phyloP scores from a whole-genome alignment of 2,113 vertebrate genomes.

The Balaeniceps rex region DNA sequence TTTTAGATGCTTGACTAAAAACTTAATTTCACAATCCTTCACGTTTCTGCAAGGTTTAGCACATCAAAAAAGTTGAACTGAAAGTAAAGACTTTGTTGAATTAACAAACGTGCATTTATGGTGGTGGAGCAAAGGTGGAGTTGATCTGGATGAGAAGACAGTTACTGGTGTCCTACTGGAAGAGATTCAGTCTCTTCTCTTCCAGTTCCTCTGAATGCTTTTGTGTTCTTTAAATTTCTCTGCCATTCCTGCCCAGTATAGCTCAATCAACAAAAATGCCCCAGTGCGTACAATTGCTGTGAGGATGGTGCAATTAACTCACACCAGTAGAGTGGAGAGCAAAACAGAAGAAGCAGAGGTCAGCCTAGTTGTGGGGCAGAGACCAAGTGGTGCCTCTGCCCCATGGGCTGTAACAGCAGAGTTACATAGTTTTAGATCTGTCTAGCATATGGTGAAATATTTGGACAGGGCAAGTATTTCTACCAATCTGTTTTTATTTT shows the following conservation, averaged over 20 bases:
- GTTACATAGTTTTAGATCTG: background rate
- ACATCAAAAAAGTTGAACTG: background rate
- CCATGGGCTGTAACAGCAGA: background rate
- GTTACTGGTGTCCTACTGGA: background rate
- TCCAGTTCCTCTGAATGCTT: background rate
- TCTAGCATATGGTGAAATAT: background rate
- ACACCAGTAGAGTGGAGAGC: background rate
- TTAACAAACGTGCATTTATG: background rate
- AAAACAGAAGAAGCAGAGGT: background rate
- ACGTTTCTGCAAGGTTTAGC: conserved; percentile 33
- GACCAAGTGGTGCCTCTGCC: background rate
- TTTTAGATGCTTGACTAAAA: background rate
- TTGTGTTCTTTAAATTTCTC: background rate
- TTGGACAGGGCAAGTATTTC: background rate
- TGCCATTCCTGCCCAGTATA: background rate
- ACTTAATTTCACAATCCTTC: background rate
- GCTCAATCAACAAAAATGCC: background rate
- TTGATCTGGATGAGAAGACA: background rate
- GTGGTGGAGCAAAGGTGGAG: background rate
- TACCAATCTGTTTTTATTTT: background rate
- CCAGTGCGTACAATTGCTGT: background rate
- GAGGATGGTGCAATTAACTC: background rate
- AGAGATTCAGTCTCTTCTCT: background rate
- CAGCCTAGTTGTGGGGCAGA: background rate
- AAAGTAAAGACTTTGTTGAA: background rate